Evolutionary conservation across 2,113 vertebrate species (phyloP).

Genomic region (Chauna torquata): DNA sequence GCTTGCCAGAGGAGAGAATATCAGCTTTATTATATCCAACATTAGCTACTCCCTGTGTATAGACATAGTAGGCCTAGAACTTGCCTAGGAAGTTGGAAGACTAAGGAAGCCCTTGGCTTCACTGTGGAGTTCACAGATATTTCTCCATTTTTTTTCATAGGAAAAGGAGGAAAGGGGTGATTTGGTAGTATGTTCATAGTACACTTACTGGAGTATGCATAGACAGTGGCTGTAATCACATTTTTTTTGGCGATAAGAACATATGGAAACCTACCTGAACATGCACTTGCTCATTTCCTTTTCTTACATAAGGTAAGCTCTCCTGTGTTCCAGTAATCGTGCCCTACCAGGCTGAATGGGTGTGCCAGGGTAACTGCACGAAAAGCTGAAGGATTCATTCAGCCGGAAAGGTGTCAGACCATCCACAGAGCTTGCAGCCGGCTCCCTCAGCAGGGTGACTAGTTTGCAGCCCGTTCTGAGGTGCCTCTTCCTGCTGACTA

Average conservation of each 20-base stretch:
- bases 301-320: background rate
- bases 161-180: background rate
- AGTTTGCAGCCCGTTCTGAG: background rate
- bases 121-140: background rate
- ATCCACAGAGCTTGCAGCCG: background rate
- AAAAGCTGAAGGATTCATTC: background rate
- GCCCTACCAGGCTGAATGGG: background rate
- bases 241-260: background rate
- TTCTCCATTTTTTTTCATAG: background rate
- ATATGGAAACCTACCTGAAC: background rate
- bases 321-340: background rate
- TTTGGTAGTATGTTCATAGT: background rate
- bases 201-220: fast-evolving
- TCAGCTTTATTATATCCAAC: fast-evolving
- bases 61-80: background rate
- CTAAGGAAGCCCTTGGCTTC: background rate
- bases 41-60: background rate
- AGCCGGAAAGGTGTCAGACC: background rate
- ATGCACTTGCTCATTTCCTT: background rate
- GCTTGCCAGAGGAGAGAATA: background rate
- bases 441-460: background rate
- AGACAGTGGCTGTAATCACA: background rate
- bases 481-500: background rate
- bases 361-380: background rate
- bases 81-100: background rate